phyloP scores from a whole-genome alignment of 2,888 invertebrate genomes.

The Zele albiditarsus region DNA sequence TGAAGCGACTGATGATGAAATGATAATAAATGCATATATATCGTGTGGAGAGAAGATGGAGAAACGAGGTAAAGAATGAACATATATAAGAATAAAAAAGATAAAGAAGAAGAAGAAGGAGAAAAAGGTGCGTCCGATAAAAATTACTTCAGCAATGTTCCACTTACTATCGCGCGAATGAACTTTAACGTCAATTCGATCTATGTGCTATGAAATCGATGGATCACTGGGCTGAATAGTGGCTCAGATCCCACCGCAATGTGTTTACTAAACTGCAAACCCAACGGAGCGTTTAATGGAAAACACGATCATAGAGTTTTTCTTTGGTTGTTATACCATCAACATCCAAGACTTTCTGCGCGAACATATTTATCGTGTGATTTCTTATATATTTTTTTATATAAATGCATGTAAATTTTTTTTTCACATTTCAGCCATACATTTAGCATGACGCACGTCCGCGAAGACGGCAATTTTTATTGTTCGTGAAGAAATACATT shows the following conservation, averaged over 20 bases:
- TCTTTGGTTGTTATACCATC: background rate
- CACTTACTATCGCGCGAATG: slow-evolving; percentile 31
- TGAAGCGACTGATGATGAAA: slow-evolving; percentile 16
- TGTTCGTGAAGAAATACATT: too few relatives aligned
- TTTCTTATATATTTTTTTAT: background rate
- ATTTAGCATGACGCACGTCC: slow-evolving; percentile 2
- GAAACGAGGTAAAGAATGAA: background rate
- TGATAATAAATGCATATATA: background rate
- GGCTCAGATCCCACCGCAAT: slow-evolving; percentile 9
- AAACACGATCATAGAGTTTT: slow-evolving; percentile 26
- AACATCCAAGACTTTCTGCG: slow-evolving; percentile 11
- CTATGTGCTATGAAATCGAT: slow-evolving; percentile 31
- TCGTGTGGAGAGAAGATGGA: background rate
- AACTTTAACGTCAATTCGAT: slow-evolving; percentile 38
- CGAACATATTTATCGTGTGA: background rate
- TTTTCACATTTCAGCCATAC: background rate
- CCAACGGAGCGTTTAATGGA: slow-evolving; percentile 39
- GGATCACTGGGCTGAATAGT: slow-evolving; percentile 20
- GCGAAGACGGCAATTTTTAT: too few relatives aligned
- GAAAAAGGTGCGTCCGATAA: slow-evolving; percentile 28
- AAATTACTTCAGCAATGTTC: slow-evolving; percentile 35
- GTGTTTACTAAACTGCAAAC: slow-evolving; percentile 21
- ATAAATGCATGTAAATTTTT: background rate
- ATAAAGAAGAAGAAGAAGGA: background rate
- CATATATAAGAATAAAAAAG: background rate